phyloP scores from a whole-genome alignment of 2,797 vertebrate species.

The Notolabrus celidotus region DNA sequence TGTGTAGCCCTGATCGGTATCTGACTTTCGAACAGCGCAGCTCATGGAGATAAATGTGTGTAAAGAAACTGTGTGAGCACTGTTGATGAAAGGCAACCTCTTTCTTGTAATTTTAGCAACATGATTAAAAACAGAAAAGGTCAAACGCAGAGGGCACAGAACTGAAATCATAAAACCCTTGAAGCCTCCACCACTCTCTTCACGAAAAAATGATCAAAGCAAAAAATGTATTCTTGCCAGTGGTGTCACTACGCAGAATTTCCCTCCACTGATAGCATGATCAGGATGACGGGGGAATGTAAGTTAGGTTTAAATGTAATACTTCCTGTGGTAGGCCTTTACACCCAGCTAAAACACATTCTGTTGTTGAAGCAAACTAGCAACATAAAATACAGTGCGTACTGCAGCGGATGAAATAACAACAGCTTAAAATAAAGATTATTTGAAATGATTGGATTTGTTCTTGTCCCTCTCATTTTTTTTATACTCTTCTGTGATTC shows the following conservation, averaged over 20 bases:
- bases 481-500: not conserved
- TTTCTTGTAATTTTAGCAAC: conserved; percentile 16
- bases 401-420: not conserved
- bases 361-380: not conserved
- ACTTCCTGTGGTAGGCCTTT: not conserved
- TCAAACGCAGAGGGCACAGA: conserved; percentile 26
- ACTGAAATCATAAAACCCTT: conserved; percentile 25
- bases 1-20: not conserved
- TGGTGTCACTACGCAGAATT: conserved; percentile 20
- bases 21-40: not conserved
- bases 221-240: conserved; percentile 44
- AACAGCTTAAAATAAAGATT: conserved; percentile 6
- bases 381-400: not conserved
- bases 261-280: conserved; percentile 29
- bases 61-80: not conserved
- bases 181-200: conserved; percentile 28
- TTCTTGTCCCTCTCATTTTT: not conserved
- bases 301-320: conserved; percentile 18
- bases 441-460: not conserved
- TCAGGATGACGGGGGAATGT: conserved; percentile 25
- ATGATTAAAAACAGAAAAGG: conserved; percentile 16
- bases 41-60: not conserved
- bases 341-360: not conserved
- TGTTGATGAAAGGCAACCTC: not conserved
- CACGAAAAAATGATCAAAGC: conserved; percentile 49